Percentiles rank a stretch among this genome's conserved stretches.
Conservation (phyloP, 2,888 invertebrate genomes). For the Tipula helvola region DNA sequence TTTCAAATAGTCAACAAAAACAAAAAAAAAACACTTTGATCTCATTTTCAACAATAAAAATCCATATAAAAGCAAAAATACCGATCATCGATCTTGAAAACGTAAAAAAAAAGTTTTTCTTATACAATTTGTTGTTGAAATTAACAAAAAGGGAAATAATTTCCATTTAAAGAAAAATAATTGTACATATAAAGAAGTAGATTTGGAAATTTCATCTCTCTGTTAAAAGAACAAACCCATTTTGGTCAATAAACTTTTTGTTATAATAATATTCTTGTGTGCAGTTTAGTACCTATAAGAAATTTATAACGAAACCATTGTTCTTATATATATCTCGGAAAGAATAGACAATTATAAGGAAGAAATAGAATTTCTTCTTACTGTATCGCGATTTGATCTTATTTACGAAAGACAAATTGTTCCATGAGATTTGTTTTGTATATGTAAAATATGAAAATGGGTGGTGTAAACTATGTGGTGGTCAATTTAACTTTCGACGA, state of each 20-base stretch:
- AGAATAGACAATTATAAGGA: constrained; percentile 4
- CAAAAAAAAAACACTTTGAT: not conserved
- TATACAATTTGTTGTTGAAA: not conserved
- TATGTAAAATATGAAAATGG: not conserved
- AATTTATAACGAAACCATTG: not conserved
- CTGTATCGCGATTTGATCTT: not conserved
- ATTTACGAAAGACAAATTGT: not conserved
- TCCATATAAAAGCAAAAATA: not conserved
- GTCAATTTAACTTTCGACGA: no score
- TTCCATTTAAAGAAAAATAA: not conserved
- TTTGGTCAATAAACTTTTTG: not conserved
- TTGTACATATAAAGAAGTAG: not conserved
- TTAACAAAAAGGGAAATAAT: not conserved
- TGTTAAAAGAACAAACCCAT: not conserved
- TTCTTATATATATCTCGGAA: not conserved
- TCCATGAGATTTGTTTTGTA: not conserved
- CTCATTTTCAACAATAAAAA: not conserved
- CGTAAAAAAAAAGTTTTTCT: not conserved
- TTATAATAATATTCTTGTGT: not conserved
- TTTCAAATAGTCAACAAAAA: not conserved
- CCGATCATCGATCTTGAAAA: not conserved
- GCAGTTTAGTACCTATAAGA: not conserved
- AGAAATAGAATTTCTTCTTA: not conserved
- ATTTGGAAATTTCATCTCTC: not conserved
- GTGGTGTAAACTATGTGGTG: no score